phyloP scores from a whole-genome alignment of 2,797 vertebrate species.

The Sebastes alutus region DNA sequence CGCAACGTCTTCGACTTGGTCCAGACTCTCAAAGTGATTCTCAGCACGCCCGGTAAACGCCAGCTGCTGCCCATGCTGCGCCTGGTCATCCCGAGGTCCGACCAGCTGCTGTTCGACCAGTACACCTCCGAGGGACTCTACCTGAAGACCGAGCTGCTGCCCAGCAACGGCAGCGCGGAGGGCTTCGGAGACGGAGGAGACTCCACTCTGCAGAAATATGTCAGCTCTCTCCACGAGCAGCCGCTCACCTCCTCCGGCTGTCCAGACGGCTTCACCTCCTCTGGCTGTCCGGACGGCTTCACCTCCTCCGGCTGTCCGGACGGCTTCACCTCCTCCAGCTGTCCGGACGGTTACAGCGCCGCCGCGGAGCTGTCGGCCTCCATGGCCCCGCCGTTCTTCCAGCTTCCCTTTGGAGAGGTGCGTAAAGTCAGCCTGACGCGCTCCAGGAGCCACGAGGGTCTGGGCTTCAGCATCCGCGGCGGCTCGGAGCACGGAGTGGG shows the following conservation, averaged over 20 bases:
- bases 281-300: slow-evolving; percentile 30
- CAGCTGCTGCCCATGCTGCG: slow-evolving; percentile 93
- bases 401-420: slow-evolving; percentile 73
- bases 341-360: slow-evolving; percentile 63
- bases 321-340: slow-evolving; percentile 12
- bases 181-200: slow-evolving; percentile 44
- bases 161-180: slow-evolving; percentile 49
- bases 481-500: slow-evolving; percentile 95
- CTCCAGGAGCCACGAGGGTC: slow-evolving; percentile 89
- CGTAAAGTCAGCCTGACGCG: slow-evolving; percentile 89
- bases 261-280: slow-evolving; percentile 21
- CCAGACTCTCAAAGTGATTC: slow-evolving; percentile 90
- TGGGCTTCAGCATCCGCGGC: slow-evolving; percentile 96
- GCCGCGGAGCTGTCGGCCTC: slow-evolving; percentile 16
- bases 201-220: slow-evolving; percentile 47
- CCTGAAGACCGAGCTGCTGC: slow-evolving; percentile 78
- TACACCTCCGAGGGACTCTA: slow-evolving; percentile 95
- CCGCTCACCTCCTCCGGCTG: slow-evolving; percentile 28
- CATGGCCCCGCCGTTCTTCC: neutral
- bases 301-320: too few species aligned
- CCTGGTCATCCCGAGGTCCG: slow-evolving; percentile 93
- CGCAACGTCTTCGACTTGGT: slow-evolving; percentile 97
- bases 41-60: slow-evolving; percentile 87
- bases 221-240: slow-evolving; percentile 56
- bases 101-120: slow-evolving; percentile 96